These are phyloP conservation scores for Archips xylosteana DNA, from an alignment of 2,888 invertebrate genomes.

Conservation along the genomic window DNA sequence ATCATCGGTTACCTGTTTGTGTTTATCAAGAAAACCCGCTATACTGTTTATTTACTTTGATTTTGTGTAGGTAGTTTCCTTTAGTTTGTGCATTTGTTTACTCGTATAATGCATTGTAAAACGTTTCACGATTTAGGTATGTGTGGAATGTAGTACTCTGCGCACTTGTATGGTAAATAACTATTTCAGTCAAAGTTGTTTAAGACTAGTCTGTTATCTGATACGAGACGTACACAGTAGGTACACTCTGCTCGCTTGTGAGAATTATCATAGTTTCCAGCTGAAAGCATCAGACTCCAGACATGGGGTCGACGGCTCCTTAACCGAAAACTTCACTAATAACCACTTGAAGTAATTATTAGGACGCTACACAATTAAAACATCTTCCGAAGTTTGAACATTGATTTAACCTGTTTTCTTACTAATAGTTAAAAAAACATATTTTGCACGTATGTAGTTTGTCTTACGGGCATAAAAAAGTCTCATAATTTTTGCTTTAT, in stretches of 20 bases:
- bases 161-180: too few relatives aligned
- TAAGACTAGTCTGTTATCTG: background rate
- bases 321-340: constrained; percentile 3
- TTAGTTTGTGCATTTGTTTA: too few relatives aligned
- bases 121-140: too few relatives aligned
- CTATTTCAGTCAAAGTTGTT: too few relatives aligned
- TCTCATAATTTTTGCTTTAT: too few relatives aligned
- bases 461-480: background rate
- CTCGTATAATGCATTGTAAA: too few relatives aligned
- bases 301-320: constrained; percentile 12
- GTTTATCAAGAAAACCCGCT: too few relatives aligned
- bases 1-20: too few relatives aligned
- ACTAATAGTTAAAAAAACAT: too few relatives aligned
- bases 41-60: too few relatives aligned
- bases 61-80: too few relatives aligned
- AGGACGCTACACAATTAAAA: background rate
- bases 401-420: background rate
- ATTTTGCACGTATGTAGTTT: background rate
- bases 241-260: background rate
- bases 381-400: background rate
- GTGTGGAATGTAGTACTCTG: too few relatives aligned
- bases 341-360: constrained; percentile 17
- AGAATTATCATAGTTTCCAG: constrained; percentile 45
- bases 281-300: constrained; percentile 23
- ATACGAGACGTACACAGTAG: background rate